A percentile compares a stretch with the other conserved stretches of the same genome.
Conservation (phyloP, 2,113 vertebrate species). For the Corythornis vintsioides region DNA sequence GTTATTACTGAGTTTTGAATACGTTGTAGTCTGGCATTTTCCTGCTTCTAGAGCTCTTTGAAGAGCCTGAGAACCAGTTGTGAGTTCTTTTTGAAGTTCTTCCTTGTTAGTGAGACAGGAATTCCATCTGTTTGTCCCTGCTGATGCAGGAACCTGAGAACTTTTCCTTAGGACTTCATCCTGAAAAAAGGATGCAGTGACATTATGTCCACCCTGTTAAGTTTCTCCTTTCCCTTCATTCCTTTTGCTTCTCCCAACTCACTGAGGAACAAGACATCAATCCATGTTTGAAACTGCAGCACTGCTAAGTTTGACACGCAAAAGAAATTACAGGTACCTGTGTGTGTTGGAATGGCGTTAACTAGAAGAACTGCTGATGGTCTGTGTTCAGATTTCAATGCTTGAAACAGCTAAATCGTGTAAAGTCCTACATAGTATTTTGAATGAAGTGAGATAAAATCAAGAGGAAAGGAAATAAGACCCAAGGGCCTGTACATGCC, state of each 20-base stretch:
- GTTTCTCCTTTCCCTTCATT: neutral
- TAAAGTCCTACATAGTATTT: neutral
- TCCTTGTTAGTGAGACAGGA: neutral
- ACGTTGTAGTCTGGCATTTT: conserved; percentile 36
- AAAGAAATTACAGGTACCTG: neutral
- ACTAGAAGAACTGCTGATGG: neutral
- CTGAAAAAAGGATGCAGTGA: neutral
- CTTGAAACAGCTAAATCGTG: neutral
- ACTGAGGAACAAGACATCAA: neutral
- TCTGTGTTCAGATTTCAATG: neutral
- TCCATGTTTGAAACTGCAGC: neutral
- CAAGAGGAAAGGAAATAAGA: neutral
- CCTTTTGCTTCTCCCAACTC: neutral
- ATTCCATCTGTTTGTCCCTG: neutral
- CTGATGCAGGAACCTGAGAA: neutral
- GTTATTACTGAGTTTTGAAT: conserved; percentile 56
- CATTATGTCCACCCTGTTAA: neutral
- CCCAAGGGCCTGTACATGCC: neutral
- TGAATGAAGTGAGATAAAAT: neutral
- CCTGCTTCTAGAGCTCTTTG: conserved; percentile 53
- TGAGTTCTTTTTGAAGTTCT: conserved; percentile 38
- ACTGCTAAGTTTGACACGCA: neutral
- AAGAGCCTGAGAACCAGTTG: conserved; percentile 54
- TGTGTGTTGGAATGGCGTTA: neutral
- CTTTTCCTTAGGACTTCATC: neutral